These are phyloP conservation scores for Hirtodrosophila confusa DNA, from an alignment of 2,888 invertebrate genomes.

Conservation along the genomic window DNA sequence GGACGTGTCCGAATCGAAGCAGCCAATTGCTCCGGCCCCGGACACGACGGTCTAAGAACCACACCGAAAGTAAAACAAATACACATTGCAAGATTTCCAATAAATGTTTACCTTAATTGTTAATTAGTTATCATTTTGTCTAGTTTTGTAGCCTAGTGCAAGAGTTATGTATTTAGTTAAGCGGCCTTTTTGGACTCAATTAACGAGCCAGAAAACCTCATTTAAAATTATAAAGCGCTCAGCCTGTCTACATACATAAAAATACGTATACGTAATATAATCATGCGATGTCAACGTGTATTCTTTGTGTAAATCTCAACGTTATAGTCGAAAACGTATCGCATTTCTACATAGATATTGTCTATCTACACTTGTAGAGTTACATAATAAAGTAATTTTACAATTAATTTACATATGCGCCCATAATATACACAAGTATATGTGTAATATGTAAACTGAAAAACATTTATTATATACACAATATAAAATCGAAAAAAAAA, in stretches of 20 bases:
- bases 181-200: slow-evolving; percentile 55
- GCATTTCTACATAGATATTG: slow-evolving; percentile 40
- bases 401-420: slow-evolving; percentile 35
- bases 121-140: slow-evolving; percentile 80
- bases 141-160: slow-evolving; percentile 76
- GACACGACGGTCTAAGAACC: slow-evolving; percentile 81
- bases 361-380: slow-evolving; percentile 38
- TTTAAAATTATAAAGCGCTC: slow-evolving; percentile 51
- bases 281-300: slow-evolving; percentile 31
- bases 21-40: slow-evolving; percentile 75
- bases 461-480: slow-evolving; percentile 34
- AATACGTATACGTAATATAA: slow-evolving; percentile 31
- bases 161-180: slow-evolving; percentile 79
- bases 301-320: slow-evolving; percentile 62
- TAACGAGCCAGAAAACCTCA: slow-evolving; percentile 54
- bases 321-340: slow-evolving; percentile 48
- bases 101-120: slow-evolving; percentile 79
- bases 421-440: slow-evolving; percentile 40
- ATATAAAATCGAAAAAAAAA: slow-evolving; percentile 36
- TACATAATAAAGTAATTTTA: slow-evolving; percentile 36
- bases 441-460: slow-evolving; percentile 28
- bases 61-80: slow-evolving; percentile 37
- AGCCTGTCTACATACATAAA: slow-evolving; percentile 33
- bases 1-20: slow-evolving; percentile 77
- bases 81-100: slow-evolving; percentile 71